Evolutionary conservation across 2,113 vertebrate genomes (phyloP).

Genomic region (Pomatorhinus ruficollis): DNA sequence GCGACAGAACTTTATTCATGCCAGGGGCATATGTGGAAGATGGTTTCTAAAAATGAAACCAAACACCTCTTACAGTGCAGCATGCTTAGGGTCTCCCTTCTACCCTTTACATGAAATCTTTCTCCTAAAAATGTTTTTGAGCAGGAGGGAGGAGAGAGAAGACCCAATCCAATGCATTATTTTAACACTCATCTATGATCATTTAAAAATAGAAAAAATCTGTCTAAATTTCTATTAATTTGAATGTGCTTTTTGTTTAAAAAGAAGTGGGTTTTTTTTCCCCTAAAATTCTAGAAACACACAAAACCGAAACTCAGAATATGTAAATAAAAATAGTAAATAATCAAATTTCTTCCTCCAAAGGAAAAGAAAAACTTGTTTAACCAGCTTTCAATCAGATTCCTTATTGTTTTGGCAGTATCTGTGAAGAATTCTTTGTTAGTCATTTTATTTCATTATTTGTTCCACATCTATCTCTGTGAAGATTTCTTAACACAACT

Average conservation of each 20-base stretch:
- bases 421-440: slow-evolving; percentile 54
- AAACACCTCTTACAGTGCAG: background rate
- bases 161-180: background rate
- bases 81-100: background rate
- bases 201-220: background rate
- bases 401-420: slow-evolving; percentile 15
- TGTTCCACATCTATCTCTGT: slow-evolving; percentile 51
- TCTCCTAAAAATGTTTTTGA: background rate
- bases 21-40: background rate
- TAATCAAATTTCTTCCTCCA: background rate
- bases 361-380: background rate
- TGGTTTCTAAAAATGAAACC: background rate
- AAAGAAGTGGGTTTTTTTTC: background rate
- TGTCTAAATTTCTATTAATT: background rate
- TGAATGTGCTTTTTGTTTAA: background rate
- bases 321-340: background rate
- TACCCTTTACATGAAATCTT: background rate
- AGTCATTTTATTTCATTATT: slow-evolving; percentile 64
- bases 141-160: background rate
- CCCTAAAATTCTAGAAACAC: background rate
- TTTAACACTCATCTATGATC: background rate
- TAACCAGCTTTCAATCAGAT: slow-evolving; percentile 6
- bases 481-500: slow-evolving; percentile 63
- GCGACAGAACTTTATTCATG: background rate
- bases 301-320: background rate